A percentile compares a stretch with the other conserved stretches of the same genome.
Evolutionary conservation across 2,797 vertebrate species (phyloP).

Genomic region (Catostomus latipinnis): DNA sequence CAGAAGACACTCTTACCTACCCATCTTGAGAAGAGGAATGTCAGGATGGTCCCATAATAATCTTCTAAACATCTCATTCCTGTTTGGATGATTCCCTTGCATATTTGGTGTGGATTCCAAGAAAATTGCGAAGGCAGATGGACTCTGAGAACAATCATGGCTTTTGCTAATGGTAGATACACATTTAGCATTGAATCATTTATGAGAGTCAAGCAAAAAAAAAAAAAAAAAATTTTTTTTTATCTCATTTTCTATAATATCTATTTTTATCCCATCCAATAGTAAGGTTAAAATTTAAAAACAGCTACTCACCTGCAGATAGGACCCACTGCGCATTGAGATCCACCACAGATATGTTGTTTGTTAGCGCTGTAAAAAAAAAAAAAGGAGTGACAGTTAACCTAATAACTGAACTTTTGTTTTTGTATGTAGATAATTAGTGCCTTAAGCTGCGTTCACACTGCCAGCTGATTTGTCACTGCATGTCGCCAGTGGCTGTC

Average conservation of each 20-base stretch:
- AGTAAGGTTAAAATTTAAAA: neutral
- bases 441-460: neutral
- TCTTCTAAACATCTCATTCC: slow-evolving; percentile 70
- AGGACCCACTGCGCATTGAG: slow-evolving; percentile 88
- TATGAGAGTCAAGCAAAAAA: neutral
- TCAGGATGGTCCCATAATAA: slow-evolving; percentile 80
- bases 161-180: slow-evolving; percentile 64
- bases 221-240: neutral
- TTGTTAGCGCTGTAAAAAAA: slow-evolving; percentile 66
- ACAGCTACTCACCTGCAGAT: slow-evolving; percentile 84
- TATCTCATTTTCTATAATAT: neutral
- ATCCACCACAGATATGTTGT: slow-evolving; percentile 92
- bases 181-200: slow-evolving; percentile 21
- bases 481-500: too few species aligned
- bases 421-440: neutral
- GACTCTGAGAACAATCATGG: slow-evolving; percentile 46
- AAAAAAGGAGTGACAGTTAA: neutral
- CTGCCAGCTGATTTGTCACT: too few species aligned
- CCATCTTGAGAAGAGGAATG: slow-evolving; percentile 91
- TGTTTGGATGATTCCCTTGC: slow-evolving; percentile 77
- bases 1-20: slow-evolving; percentile 70
- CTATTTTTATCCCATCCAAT: neutral
- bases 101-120: slow-evolving; percentile 81
- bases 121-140: slow-evolving; percentile 78
- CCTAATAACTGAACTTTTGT: too few species aligned